Evolutionary conservation across 2,113 vertebrate species (phyloP), one percentile per base, ranked within the genome.

Genomic region (Lasiurus borealis): DNA sequence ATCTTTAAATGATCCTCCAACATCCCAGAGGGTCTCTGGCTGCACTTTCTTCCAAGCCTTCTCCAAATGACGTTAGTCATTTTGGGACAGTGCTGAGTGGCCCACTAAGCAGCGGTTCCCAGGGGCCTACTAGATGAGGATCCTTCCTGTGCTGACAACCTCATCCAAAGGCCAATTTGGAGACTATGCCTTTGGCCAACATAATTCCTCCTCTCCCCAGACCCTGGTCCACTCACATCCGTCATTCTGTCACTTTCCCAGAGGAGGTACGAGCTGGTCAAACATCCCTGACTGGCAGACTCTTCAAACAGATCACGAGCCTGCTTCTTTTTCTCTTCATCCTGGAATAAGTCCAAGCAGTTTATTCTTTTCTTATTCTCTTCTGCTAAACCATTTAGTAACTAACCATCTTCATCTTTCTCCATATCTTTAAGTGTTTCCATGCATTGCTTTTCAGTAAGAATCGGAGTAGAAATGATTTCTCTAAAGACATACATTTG

Each of bases 191-290:
- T 69, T 29, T 31, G 62, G 31, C 75, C 50, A 23, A 19, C 13
- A 6, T 40, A 46, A 52, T 6, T 36, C 27, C 31, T 3, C 40
- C 48, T 23, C 9, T 71, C 27, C 78, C 57, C 72, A 75, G 11
- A 34, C 27, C 14, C 31, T 4, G 6, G 0, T 0, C 3, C 50
- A 98, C 99, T 99, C 96, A 99, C 99, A 59, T 99, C 98, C 54
- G 96, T 95, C 96, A 95, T 98, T 44, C 98, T 98, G 89, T 98
- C 99, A 46, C 98, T 98, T 97, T 99, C 99, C 99, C 99, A 99
- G 81, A 99, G 97, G 95, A 99, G 98, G 97, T 99, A 99, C 0
- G 99, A 99, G 97, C 99, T 99, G 96, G 99, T 98, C 90, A 99
- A 97, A 95, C 99, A 99, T 44, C 99, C 99, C 31, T 99, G 98